A percentile compares a stretch with the other conserved stretches of the same genome.
These are phyloP conservation scores for Neomonachus schauinslandi DNA, from an alignment of 2,113 vertebrate species.

Conservation along the genomic window DNA sequence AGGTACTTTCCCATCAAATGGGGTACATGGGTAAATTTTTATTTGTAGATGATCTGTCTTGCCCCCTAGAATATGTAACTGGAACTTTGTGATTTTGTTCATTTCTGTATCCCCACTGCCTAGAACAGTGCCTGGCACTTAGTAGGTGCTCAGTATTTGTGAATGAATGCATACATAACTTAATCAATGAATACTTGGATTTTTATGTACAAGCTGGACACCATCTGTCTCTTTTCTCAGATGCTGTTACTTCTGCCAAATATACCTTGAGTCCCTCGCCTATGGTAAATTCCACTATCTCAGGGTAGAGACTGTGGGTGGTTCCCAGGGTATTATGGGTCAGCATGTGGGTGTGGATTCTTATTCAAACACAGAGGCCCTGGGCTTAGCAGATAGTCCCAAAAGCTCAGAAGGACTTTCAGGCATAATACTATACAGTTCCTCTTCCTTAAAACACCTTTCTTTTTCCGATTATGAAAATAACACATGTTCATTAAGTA, in stretches of 20 bases:
- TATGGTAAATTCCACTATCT: background rate
- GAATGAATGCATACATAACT: background rate
- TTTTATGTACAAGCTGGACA: background rate
- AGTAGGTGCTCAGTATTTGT: background rate
- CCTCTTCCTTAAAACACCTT: slow-evolving; percentile 37
- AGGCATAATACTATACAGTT: slow-evolving; percentile 29
- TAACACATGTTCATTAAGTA: slow-evolving; percentile 39
- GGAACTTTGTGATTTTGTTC: slow-evolving; percentile 23
- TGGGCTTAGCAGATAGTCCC: background rate
- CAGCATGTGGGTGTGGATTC: slow-evolving; percentile 58
- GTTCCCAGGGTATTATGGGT: background rate
- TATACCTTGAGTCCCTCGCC: background rate
- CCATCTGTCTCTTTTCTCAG: background rate
- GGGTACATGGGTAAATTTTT: background rate
- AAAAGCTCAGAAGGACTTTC: slow-evolving; percentile 24
- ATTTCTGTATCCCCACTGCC: background rate
- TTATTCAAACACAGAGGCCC: background rate
- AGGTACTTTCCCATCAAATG: background rate
- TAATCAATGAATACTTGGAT: background rate
- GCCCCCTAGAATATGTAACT: background rate
- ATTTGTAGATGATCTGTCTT: background rate
- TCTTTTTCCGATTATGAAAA: slow-evolving; percentile 53
- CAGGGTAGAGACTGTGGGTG: background rate
- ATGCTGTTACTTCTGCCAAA: slow-evolving; percentile 9
- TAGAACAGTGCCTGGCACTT: background rate